Evolutionary conservation across 1,140 invertebrate species (phyloP).

Genomic region (Frieseomelitta varia): DNA sequence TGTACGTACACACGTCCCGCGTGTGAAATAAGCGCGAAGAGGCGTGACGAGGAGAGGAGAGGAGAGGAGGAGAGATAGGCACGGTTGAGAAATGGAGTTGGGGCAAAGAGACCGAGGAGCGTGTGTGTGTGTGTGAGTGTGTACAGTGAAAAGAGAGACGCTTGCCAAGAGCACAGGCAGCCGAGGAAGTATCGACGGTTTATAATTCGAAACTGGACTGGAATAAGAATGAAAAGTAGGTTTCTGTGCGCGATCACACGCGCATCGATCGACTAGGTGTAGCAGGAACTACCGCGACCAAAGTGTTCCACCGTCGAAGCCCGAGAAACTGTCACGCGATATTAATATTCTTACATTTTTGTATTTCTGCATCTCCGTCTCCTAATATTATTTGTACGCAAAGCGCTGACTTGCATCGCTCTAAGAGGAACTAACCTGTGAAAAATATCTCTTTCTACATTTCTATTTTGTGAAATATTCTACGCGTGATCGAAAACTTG

Average conservation of each 20-base stretch:
- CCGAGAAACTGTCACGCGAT: no score
- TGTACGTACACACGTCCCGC: conserved; percentile 21
- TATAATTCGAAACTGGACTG: background rate
- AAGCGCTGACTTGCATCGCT: no score
- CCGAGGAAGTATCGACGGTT: background rate
- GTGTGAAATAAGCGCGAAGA: conserved; percentile 26
- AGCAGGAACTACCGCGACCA: no score
- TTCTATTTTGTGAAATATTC: no score
- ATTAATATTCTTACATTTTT: no score
- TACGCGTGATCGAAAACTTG: no score
- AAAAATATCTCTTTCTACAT: no score
- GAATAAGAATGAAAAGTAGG: background rate
- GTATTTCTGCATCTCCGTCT: no score
- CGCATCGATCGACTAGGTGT: no score
- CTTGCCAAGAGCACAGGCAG: background rate
- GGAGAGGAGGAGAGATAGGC: background rate
- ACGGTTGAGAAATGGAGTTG: background rate
- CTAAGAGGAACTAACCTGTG: no score
- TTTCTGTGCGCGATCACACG: background rate
- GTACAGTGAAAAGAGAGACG: background rate
- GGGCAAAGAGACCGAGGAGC: background rate
- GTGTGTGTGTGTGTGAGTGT: background rate
- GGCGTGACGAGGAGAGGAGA: background rate
- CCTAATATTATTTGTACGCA: no score
- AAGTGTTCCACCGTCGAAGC: no score